Percentiles rank a stretch among this genome's conserved stretches.
These are phyloP conservation scores for Acheta domesticus DNA, from an alignment of 2,888 invertebrate species.

Conservation along the genomic window DNA sequence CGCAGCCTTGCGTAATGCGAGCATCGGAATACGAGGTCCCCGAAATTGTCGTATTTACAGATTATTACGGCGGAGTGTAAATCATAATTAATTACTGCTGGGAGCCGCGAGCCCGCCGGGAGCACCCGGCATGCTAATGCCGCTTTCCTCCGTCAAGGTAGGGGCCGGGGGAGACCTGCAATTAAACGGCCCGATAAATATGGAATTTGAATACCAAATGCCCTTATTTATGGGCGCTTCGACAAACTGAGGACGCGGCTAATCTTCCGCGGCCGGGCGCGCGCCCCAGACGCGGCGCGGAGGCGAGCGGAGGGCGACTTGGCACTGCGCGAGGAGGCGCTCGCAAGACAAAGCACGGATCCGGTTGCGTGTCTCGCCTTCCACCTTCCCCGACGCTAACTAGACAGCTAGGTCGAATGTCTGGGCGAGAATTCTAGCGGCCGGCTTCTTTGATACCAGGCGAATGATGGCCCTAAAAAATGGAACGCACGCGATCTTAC, in stretches of 20 bases:
- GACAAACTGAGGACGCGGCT: background rate
- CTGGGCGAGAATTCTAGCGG: too few relatives aligned
- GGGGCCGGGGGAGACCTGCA: background rate
- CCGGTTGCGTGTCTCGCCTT: too few relatives aligned
- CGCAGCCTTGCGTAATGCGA: background rate
- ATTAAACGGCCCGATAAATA: conserved; percentile 18
- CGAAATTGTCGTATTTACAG: background rate
- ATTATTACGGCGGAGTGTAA: background rate
- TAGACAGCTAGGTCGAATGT: too few relatives aligned
- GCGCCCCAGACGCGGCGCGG: too few relatives aligned
- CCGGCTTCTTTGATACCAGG: too few relatives aligned
- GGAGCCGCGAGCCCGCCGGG: background rate
- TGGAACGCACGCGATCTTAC: too few relatives aligned
- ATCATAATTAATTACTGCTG: background rate
- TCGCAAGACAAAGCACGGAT: too few relatives aligned
- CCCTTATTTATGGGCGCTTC: conserved; percentile 7
- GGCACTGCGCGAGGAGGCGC: too few relatives aligned
- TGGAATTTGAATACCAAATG: conserved; percentile 1
- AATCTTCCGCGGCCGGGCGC: too few relatives aligned
- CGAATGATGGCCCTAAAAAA: too few relatives aligned
- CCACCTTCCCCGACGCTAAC: too few relatives aligned
- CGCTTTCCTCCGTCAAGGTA: background rate
- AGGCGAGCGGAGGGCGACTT: too few relatives aligned
- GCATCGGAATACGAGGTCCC: background rate
- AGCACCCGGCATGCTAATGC: background rate